These are phyloP conservation scores for Plectrocnemia conspersa DNA, from an alignment of 1,140 invertebrate species.

Conservation along the genomic window DNA sequence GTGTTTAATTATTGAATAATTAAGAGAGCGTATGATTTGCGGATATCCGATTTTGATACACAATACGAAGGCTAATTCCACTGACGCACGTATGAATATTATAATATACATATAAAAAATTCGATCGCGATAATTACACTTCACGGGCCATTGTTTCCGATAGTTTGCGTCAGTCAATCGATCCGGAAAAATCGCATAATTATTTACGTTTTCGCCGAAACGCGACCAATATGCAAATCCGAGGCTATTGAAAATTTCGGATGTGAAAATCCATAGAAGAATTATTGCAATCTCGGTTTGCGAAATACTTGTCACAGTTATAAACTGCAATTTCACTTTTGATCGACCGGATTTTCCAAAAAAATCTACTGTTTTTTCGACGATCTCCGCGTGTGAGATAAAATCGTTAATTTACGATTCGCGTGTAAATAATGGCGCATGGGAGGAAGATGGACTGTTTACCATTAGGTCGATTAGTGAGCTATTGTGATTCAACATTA, in stretches of 20 bases:
- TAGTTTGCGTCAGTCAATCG: too few relatives aligned
- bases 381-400: slow-evolving; percentile 4
- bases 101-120: too few relatives aligned
- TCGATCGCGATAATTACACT: slow-evolving; percentile 6
- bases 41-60: too few relatives aligned
- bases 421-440: slow-evolving; percentile 30
- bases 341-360: not conserved
- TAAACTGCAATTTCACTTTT: not conserved
- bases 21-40: too few relatives aligned
- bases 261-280: slow-evolving; percentile 9
- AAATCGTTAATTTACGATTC: slow-evolving; percentile 27
- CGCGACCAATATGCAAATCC: slow-evolving; percentile 12
- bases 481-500: slow-evolving; percentile 19
- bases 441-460: slow-evolving; percentile 27
- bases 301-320: too few relatives aligned
- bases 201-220: slow-evolving; percentile 3
- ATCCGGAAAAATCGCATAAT: not conserved
- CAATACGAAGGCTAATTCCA: too few relatives aligned
- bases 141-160: slow-evolving; percentile 14
- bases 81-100: too few relatives aligned
- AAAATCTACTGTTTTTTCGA: slow-evolving; percentile 4
- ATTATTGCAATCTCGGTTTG: too few relatives aligned
- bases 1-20: too few relatives aligned
- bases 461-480: slow-evolving; percentile 29
- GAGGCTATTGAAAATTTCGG: slow-evolving; percentile 7